Evolutionary conservation across 2,888 invertebrate genomes (phyloP).

Genomic region (Muscina levida): DNA sequence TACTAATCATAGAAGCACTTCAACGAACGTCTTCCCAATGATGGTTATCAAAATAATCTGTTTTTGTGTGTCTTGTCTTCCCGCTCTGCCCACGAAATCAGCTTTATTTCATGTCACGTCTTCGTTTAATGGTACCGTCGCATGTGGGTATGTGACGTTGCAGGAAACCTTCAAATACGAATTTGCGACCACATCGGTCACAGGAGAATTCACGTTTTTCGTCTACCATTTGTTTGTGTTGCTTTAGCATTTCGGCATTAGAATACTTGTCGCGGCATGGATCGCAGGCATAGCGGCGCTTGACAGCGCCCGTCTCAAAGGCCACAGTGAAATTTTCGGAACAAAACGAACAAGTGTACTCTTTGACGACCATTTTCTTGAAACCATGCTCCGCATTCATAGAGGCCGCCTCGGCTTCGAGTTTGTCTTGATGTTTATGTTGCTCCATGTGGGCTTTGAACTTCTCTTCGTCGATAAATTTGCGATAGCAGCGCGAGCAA

Average conservation of each 20-base stretch:
- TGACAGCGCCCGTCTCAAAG: slow-evolving; percentile 78
- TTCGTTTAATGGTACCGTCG: slow-evolving; percentile 79
- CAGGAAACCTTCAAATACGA: slow-evolving; percentile 79
- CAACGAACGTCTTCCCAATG: background rate
- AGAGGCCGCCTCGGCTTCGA: slow-evolving; percentile 76
- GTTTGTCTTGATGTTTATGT: slow-evolving; percentile 77
- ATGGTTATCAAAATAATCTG: background rate
- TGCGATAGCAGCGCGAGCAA: slow-evolving; percentile 78
- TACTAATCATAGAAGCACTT: slow-evolving; percentile 3
- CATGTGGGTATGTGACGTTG: slow-evolving; percentile 78
- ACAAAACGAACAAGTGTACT: slow-evolving; percentile 78
- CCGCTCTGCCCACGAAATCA: background rate
- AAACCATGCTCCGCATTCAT: slow-evolving; percentile 74
- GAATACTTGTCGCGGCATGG: slow-evolving; percentile 79
- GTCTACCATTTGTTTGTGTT: slow-evolving; percentile 78
- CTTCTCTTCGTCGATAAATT: slow-evolving; percentile 77
- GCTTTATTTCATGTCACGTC: slow-evolving; percentile 76
- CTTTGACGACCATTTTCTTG: slow-evolving; percentile 78
- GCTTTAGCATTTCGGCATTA: slow-evolving; percentile 77
- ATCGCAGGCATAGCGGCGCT: slow-evolving; percentile 79
- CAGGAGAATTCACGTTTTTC: slow-evolving; percentile 79
- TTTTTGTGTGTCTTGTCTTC: slow-evolving; percentile 14
- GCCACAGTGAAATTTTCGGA: slow-evolving; percentile 77
- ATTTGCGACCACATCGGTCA: slow-evolving; percentile 78
- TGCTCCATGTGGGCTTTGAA: slow-evolving; percentile 76